Conservation (phyloP, 2,113 vertebrate genomes). For the Dermatemys mawii region DNA sequence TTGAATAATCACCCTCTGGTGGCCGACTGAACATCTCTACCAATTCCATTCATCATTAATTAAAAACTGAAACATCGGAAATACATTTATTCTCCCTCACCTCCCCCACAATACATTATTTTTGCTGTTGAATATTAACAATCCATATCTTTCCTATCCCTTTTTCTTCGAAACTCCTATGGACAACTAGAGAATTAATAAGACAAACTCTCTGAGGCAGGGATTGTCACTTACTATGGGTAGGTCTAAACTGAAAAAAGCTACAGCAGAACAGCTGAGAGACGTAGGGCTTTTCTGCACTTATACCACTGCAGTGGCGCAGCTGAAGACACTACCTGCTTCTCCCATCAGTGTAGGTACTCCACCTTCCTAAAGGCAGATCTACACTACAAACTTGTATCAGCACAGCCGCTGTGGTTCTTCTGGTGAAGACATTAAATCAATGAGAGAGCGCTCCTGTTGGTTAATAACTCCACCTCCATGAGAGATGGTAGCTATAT, state of each 20-base stretch:
- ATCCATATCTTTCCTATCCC: conserved; percentile 35
- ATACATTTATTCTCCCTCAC: too few relatives aligned
- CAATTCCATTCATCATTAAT: conserved; percentile 48
- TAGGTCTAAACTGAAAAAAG: too few relatives aligned
- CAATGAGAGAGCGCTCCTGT: too few relatives aligned
- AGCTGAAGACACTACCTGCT: too few relatives aligned
- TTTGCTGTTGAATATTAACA: conserved; percentile 43
- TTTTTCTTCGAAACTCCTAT: neutral
- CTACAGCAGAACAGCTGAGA: neutral
- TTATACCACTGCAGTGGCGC: too few relatives aligned
- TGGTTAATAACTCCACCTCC: too few relatives aligned
- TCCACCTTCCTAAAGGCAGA: too few relatives aligned
- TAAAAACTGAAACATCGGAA: conserved; percentile 62
- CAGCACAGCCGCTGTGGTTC: too few relatives aligned
- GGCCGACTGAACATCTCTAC: conserved; percentile 50
- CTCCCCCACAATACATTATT: neutral
- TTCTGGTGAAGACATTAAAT: too few relatives aligned
- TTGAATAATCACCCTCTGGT: conserved; percentile 37
- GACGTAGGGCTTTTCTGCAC: neutral
- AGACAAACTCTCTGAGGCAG: neutral
- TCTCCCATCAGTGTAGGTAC: too few relatives aligned
- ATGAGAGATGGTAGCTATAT: too few relatives aligned
- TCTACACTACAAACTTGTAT: too few relatives aligned
- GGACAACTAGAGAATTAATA: neutral
- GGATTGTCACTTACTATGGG: neutral